These are phyloP conservation scores for Aphelinus atriplicis DNA, from an alignment of 1,140 invertebrate genomes.

Conservation along the genomic window DNA sequence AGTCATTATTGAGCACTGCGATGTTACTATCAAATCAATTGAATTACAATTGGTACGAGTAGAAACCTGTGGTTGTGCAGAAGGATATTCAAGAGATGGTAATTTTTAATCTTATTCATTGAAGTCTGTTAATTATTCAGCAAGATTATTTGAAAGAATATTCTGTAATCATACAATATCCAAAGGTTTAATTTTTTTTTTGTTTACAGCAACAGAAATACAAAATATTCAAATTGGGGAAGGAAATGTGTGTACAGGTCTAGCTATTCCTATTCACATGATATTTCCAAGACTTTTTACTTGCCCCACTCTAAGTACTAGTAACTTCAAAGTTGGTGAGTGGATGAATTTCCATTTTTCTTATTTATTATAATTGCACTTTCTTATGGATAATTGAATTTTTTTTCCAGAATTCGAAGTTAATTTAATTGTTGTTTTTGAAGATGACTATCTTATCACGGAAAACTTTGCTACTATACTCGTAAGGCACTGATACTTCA, in stretches of 20 bases:
- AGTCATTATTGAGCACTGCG: constrained; percentile 80
- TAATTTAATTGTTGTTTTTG: constrained; percentile 92
- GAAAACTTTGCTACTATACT: constrained; percentile 94
- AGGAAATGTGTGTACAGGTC: constrained; percentile 84
- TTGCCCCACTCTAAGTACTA: constrained; percentile 89
- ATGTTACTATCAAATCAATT: constrained; percentile 88
- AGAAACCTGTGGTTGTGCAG: constrained; percentile 95
- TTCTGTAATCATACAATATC: constrained; percentile 9
- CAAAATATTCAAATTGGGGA: constrained; percentile 98
- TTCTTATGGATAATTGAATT: constrained; percentile 41
- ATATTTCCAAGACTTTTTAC: constrained; percentile 95
- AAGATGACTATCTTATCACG: constrained; percentile 93
- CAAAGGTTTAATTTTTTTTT: constrained; percentile 29
- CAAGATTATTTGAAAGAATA: constrained; percentile 30
- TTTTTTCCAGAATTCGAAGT: constrained; percentile 92
- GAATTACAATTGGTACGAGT: constrained; percentile 94
- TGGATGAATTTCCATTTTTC: not conserved
- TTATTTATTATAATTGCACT: not conserved
- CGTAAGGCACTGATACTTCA: constrained; percentile 65
- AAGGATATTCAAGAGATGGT: constrained; percentile 95
- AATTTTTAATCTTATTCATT: constrained; percentile 44
- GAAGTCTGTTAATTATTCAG: not conserved
- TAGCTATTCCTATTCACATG: constrained; percentile 94
- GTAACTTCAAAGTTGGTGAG: constrained; percentile 96
- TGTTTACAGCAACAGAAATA: constrained; percentile 89